Conservation (phyloP, 2,113 vertebrate genomes). For the Tympanuchus pallidicinctus region DNA sequence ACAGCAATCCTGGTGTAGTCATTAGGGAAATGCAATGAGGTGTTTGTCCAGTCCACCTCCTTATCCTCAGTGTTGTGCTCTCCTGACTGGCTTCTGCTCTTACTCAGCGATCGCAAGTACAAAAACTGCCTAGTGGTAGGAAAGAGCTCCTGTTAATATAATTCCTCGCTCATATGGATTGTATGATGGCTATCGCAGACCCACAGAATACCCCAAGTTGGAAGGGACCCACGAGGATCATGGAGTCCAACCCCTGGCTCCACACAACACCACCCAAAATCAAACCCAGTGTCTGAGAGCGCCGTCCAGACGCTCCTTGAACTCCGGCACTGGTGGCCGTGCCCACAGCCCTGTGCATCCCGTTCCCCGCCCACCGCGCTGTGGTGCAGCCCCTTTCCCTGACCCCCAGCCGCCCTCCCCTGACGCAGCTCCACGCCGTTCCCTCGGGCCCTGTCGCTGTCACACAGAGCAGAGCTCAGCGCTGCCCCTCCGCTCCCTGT, state of each 20-base stretch:
- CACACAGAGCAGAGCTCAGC: neutral
- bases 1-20: fast-evolving
- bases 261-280: neutral
- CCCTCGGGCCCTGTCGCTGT: neutral
- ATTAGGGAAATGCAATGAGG: fast-evolving
- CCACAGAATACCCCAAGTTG: neutral
- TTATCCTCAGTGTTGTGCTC: neutral
- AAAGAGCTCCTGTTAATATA: neutral
- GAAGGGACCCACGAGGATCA: neutral
- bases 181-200: neutral
- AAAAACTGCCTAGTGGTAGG: neutral
- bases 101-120: neutral
- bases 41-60: neutral
- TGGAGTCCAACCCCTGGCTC: neutral
- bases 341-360: neutral
- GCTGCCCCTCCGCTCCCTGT: neutral
- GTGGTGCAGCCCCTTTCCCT: neutral
- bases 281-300: neutral
- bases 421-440: neutral
- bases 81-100: neutral
- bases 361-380: neutral
- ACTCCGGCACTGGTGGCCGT: neutral
- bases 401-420: neutral
- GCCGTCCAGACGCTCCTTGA: neutral
- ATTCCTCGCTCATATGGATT: neutral